Evolutionary conservation across 2,888 invertebrate genomes (phyloP).

Genomic region (Agrochola lychnidis): DNA sequence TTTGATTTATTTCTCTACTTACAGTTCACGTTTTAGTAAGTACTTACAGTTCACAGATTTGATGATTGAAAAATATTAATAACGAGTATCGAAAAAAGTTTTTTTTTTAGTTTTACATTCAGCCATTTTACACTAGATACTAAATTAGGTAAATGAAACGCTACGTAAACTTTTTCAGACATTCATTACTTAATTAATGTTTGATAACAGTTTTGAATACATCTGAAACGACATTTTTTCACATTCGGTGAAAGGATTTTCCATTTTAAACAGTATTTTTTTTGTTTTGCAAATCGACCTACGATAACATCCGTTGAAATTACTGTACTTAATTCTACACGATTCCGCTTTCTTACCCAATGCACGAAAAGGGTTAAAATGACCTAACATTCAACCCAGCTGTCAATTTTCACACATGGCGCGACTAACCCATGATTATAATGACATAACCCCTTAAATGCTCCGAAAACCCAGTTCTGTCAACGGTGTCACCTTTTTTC

Average conservation of each 20-base stretch:
- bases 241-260: not conserved
- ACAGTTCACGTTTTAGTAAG: not conserved
- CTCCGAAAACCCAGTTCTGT: conserved; percentile 58
- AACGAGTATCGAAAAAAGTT: not conserved
- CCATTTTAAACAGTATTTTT: not conserved
- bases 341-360: not conserved
- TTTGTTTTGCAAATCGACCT: not conserved
- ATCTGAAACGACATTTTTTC: not conserved
- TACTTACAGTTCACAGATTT: not conserved
- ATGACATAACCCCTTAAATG: conserved; percentile 58
- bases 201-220: not conserved
- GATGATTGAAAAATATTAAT: not conserved
- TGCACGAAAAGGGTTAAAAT: not conserved
- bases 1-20: not conserved
- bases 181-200: not conserved
- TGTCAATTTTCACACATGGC: conserved; percentile 63
- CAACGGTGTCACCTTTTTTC: conserved; percentile 51
- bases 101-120: not conserved
- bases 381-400: conserved; percentile 26
- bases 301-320: not conserved
- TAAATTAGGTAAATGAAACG: not conserved
- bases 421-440: conserved; percentile 51
- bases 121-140: not conserved
- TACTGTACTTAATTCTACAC: not conserved
- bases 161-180: not conserved